Percentiles rank a stretch among this genome's conserved stretches.
These are phyloP conservation scores for Acanthornis magna DNA, from an alignment of 2,797 vertebrate genomes.

Conservation along the genomic window DNA sequence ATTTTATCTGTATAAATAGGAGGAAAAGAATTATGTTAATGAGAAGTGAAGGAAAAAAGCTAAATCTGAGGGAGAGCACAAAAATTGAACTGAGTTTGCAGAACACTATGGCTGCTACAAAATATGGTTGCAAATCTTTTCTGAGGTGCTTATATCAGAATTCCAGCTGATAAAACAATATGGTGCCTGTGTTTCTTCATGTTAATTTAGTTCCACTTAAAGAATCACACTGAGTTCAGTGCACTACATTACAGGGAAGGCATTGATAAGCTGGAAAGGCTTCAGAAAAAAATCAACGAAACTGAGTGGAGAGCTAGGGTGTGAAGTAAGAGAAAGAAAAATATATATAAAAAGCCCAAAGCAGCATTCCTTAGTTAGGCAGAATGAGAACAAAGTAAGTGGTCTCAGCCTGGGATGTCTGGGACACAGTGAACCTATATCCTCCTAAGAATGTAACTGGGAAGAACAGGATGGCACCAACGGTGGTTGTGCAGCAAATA, in stretches of 20 bases:
- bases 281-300: background rate
- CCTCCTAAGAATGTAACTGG: background rate
- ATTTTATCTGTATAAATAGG: background rate
- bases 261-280: background rate
- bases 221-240: background rate
- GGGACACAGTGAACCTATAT: accelerated
- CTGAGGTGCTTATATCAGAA: background rate
- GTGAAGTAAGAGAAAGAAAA: background rate
- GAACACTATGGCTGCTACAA: background rate
- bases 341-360: background rate
- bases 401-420: background rate
- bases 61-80: background rate
- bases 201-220: background rate
- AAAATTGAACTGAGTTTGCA: background rate
- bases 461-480: background rate
- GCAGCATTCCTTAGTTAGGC: background rate
- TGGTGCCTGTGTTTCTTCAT: background rate
- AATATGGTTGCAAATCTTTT: background rate
- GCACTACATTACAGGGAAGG: accelerated
- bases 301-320: background rate
- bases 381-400: background rate
- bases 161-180: background rate
- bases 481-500: background rate
- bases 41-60: background rate
- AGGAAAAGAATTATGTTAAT: background rate